Evolutionary conservation across 2,888 invertebrate genomes (phyloP), one percentile per base, ranked within the genome.

Genomic region (Andrena haemorrhoa): DNA sequence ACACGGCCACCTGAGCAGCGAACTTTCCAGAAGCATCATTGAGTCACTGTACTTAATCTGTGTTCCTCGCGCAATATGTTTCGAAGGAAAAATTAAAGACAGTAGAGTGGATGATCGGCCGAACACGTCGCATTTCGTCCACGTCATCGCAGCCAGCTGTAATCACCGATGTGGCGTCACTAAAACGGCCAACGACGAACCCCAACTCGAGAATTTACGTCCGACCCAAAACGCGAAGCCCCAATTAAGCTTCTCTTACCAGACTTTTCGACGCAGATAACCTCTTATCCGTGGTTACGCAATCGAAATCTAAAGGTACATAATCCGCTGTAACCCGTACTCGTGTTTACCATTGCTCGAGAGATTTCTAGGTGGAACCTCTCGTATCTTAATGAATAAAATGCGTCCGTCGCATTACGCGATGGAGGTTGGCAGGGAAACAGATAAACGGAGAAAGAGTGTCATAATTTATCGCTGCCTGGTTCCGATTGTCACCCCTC

Each of bases 111-210:
- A 29, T 33, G 60, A 16, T 26, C 7, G 63, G 8, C 26, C 2
- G 10, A 4, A 10, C 10, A 8, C 4, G 16, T 7, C 16, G 5
- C 16, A 33, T 6, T 56, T 29, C 41, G 33, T 16, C 29, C 47
- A 77, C 78, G 78, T 69, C 68, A 68, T 63, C 78, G 33, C n/a
- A 35, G 12, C 41, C n/a, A 35, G n/a, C 23, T 4, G 47, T 35
- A 35, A 56, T 64, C 35, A 16, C 29, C 4, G 29, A 6, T 12
- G 31, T 56, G 58, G 66, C 51, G 74, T 41, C 29, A 71, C 1
- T 20, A 2, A 4, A 2, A 4, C 8, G 10, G 12, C 7, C n/a
- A 29, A 56, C 16, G 35, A 29, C 26, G 33, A 63, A 23, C 31
- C 33, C 26, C 31, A 16, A 26, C 12, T 29, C 4, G 12, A 64